Conservation (phyloP, 2,113 vertebrate species). For the Falcunculus frontatus region DNA sequence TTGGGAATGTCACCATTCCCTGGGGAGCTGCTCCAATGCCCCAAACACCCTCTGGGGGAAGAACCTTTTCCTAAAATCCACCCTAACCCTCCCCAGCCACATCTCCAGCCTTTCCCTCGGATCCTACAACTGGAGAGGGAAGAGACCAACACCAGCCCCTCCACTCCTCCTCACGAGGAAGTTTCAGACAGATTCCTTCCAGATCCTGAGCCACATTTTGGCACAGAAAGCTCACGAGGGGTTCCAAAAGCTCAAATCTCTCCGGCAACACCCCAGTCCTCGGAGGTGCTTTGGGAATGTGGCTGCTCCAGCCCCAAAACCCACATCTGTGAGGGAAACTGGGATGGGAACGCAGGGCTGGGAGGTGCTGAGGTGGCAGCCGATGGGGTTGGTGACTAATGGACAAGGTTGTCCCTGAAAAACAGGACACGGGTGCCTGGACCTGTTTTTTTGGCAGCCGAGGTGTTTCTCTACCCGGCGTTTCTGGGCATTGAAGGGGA, state of each 20-base stretch:
- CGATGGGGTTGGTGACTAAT: conserved; percentile 26
- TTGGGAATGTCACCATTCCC: neutral
- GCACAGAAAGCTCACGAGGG: neutral
- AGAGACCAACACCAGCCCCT: neutral
- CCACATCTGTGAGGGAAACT: neutral
- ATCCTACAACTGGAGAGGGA: too few relatives aligned
- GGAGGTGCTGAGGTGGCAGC: neutral
- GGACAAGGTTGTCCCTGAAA: conserved; percentile 4
- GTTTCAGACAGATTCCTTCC: rapidly evolving
- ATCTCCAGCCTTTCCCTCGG: neutral
- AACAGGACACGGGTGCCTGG: neutral
- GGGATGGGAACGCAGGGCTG: neutral
- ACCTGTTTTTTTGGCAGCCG: conserved; percentile 25
- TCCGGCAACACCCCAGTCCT: rapidly evolving
- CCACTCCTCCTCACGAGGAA: neutral
- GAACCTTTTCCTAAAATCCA: neutral
- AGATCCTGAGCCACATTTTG: neutral
- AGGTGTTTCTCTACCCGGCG: neutral
- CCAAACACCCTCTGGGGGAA: too few relatives aligned
- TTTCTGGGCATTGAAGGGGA: neutral
- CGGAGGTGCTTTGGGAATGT: neutral
- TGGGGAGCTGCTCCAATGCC: neutral
- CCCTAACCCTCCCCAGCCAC: neutral
- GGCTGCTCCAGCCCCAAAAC: neutral
- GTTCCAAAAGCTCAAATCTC: neutral